phyloP scores from a whole-genome alignment of 1,140 invertebrate species.

The Sinella curviseta region DNA sequence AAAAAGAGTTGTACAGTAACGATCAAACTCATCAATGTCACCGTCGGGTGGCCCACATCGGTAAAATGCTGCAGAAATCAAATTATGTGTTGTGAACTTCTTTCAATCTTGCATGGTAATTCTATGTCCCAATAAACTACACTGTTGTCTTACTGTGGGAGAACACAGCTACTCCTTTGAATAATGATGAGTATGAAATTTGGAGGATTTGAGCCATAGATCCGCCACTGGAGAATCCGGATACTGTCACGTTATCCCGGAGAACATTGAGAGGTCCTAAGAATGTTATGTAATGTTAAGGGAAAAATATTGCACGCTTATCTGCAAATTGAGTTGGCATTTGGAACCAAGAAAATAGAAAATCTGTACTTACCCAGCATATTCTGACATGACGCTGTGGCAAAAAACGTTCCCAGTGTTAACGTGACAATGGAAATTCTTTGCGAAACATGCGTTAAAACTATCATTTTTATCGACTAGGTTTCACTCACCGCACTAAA shows the following conservation, averaged over 20 bases:
- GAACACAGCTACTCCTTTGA: slow-evolving; percentile 20
- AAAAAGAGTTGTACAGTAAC: slow-evolving; percentile 13
- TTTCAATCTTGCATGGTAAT: neutral
- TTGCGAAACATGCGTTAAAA: no score
- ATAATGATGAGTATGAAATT: slow-evolving; percentile 17
- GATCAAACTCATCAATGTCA: slow-evolving; percentile 17
- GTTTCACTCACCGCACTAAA: no score
- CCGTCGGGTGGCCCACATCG: neutral
- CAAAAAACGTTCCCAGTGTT: no score
- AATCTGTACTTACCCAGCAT: no score
- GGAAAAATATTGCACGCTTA: no score
- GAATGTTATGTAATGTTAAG: no score
- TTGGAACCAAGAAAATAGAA: no score
- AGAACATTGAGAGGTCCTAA: neutral
- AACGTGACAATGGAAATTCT: no score
- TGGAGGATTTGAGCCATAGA: slow-evolving; percentile 14
- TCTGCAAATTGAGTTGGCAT: no score
- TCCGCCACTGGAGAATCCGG: slow-evolving; percentile 1
- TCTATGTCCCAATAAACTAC: neutral
- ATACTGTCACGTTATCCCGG: neutral
- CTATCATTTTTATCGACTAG: no score
- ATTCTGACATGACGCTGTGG: no score
- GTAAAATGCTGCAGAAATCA: neutral
- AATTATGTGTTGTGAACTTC: no score
- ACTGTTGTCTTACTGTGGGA: neutral